Percentiles rank a stretch among this genome's conserved stretches.
These are phyloP conservation scores for Portunus trituberculatus DNA, from an alignment of 1,140 invertebrate species.

Conservation along the genomic window DNA sequence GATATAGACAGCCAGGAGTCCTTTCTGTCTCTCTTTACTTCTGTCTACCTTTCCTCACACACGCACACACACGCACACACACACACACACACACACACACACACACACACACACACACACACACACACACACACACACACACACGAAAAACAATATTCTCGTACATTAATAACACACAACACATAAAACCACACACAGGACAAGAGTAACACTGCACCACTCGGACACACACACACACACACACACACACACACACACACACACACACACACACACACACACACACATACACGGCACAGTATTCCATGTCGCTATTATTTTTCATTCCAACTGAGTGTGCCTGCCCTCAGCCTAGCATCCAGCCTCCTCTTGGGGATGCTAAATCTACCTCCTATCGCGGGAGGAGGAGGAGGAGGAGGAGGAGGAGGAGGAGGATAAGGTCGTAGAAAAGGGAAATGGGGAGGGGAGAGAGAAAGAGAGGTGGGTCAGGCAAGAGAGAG, in stretches of 20 bases:
- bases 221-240: constrained; percentile 28
- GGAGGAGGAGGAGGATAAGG: constrained; percentile 33
- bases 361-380: constrained; percentile 30
- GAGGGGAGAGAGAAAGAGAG: neutral
- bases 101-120: neutral
- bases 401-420: constrained; percentile 16
- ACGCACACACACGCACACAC: too few relatives aligned
- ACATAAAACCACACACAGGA: neutral
- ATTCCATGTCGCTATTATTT: constrained; percentile 49
- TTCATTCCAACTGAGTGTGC: constrained; percentile 46
- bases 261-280: constrained; percentile 30
- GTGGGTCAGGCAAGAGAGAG: neutral
- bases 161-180: neutral
- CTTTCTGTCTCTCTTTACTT: too few relatives aligned
- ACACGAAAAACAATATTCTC: too few relatives aligned
- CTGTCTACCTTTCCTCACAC: too few relatives aligned
- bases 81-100: too few relatives aligned
- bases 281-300: constrained; percentile 12
- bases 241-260: constrained; percentile 47
- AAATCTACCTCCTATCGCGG: constrained; percentile 42
- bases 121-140: neutral
- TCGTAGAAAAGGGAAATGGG: neutral
- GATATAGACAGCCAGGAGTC: too few relatives aligned
- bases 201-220: neutral
- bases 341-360: neutral